Conservation (phyloP, 2,797 vertebrate species). For the Mastacembelus armatus region DNA sequence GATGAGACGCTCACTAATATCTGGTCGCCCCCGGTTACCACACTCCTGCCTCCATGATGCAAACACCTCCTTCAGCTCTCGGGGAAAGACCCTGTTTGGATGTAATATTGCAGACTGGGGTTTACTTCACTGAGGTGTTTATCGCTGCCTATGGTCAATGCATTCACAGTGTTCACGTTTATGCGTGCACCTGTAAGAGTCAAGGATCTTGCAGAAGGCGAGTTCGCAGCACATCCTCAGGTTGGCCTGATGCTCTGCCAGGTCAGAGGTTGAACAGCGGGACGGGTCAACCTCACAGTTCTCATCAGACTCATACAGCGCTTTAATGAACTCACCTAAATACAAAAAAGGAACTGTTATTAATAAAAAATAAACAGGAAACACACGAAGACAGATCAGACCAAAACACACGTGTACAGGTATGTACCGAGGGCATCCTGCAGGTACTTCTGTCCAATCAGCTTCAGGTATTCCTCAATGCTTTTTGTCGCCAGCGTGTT, state of each 20-base stretch:
- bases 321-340: slow-evolving; percentile 96
- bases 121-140: no score
- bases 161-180: not conserved
- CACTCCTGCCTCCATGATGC: slow-evolving; percentile 97
- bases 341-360: not conserved
- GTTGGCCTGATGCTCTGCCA: slow-evolving; percentile 94
- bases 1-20: slow-evolving; percentile 95
- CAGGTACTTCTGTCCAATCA: slow-evolving; percentile 96
- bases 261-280: slow-evolving; percentile 89
- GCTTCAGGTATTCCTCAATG: slow-evolving; percentile 95
- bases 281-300: slow-evolving; percentile 96
- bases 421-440: slow-evolving; percentile 94
- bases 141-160: not conserved
- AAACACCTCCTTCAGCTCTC: slow-evolving; percentile 97
- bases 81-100: slow-evolving; percentile 89
- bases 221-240: slow-evolving; percentile 98
- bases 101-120: no score
- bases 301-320: slow-evolving; percentile 97
- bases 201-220: slow-evolving; percentile 95
- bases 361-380: no score
- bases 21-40: slow-evolving; percentile 89
- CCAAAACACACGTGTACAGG: no score
- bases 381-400: not conserved
- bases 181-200: slow-evolving; percentile 71
- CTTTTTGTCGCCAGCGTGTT: slow-evolving; percentile 97